phyloP scores from a whole-genome alignment of 2,888 invertebrate species.

The Nomada goodeniana region DNA sequence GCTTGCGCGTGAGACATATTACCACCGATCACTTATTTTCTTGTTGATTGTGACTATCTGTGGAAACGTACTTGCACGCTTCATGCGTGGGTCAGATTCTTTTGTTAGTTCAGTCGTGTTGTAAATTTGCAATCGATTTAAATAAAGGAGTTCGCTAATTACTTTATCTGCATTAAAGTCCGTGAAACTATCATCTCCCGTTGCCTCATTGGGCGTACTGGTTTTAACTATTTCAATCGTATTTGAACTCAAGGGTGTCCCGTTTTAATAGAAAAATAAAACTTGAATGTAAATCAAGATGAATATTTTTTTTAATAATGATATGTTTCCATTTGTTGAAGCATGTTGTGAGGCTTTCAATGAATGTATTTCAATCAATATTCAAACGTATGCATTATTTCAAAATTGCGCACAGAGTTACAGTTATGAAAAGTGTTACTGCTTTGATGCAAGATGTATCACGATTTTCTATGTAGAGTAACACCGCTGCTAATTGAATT shows the following conservation, averaged over 20 bases:
- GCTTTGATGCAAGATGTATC: background rate
- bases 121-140: background rate
- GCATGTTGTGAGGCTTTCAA: too few species aligned
- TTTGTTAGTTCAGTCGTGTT: conserved; percentile 9
- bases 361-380: too few species aligned
- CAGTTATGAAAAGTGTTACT: too few species aligned
- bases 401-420: background rate
- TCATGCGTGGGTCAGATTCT: conserved; percentile 14
- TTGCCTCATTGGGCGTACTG: background rate
- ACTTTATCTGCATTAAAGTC: background rate
- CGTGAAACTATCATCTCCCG: background rate
- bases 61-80: background rate
- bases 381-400: background rate
- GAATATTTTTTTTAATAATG: too few species aligned
- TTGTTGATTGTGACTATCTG: conserved; percentile 47
- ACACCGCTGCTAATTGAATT: conserved; percentile 3
- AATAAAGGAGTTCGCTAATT: conserved; percentile 25
- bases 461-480: background rate
- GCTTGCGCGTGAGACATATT: conserved; percentile 38
- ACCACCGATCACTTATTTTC: conserved; percentile 36
- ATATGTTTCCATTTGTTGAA: too few species aligned
- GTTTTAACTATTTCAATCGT: background rate
- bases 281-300: too few species aligned
- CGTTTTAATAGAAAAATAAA: too few species aligned
- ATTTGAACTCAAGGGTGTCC: too few species aligned